A percentile compares a stretch with the other conserved stretches of the same genome.
phyloP scores from a whole-genome alignment of 2,888 invertebrate genomes.

The Argyra leucocephala region DNA sequence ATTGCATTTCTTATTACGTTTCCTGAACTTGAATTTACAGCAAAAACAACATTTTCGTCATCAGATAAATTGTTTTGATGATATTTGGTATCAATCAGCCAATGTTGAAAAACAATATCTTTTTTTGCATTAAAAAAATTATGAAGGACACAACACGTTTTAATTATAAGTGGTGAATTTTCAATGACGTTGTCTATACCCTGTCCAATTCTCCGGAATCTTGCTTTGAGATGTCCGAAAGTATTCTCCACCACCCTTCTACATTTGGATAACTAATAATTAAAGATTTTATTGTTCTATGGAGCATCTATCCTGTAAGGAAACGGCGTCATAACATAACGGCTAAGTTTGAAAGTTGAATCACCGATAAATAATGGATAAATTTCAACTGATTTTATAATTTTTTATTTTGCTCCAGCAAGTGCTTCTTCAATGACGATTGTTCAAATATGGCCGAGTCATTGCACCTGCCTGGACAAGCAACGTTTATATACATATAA shows the following conservation, averaged over 20 bases:
- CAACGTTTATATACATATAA: background rate
- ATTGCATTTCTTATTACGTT: too few relatives aligned
- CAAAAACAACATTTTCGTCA: too few relatives aligned
- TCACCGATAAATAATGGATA: background rate
- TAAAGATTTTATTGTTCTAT: background rate
- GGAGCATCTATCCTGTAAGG: background rate
- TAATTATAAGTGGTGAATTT: background rate
- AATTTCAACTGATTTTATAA: too few relatives aligned
- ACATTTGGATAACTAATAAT: background rate
- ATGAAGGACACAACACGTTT: background rate
- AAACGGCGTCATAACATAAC: slow-evolving; percentile 7
- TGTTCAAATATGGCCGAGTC: background rate
- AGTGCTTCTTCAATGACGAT: background rate
- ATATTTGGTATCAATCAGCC: too few relatives aligned
- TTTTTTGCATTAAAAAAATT: too few relatives aligned
- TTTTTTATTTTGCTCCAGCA: too few relatives aligned
- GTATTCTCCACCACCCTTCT: background rate
- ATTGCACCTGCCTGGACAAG: too few relatives aligned
- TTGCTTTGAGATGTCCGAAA: background rate
- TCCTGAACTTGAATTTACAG: too few relatives aligned
- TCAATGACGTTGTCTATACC: slow-evolving; percentile 1
- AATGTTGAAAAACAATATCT: too few relatives aligned
- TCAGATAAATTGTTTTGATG: too few relatives aligned
- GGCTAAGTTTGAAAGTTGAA: background rate
- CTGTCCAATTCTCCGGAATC: background rate